A percentile compares a stretch with the other conserved stretches of the same genome.
phyloP scores from a whole-genome alignment of 2,888 invertebrate species.

The Callinectes sapidus region DNA sequence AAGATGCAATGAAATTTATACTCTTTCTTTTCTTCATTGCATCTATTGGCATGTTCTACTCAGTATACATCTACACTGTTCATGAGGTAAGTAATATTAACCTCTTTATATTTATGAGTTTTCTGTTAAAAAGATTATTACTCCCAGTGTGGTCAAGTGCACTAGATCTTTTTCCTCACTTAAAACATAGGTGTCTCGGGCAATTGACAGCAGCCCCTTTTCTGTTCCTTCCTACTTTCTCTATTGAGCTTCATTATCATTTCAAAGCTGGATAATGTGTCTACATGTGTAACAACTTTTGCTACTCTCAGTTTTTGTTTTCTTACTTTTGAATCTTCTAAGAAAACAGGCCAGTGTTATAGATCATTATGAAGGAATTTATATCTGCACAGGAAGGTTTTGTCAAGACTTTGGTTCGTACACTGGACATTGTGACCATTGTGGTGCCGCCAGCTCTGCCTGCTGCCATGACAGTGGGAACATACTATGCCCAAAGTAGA shows the following conservation, averaged over 20 bases:
- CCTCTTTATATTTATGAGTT: neutral
- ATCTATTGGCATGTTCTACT: constrained; percentile 81
- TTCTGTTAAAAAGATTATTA: neutral
- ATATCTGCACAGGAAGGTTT: constrained; percentile 53
- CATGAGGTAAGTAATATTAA: constrained; percentile 47
- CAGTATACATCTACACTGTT: constrained; percentile 73
- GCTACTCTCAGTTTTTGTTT: too few species aligned
- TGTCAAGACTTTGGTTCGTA: constrained; percentile 83
- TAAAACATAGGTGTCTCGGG: too few species aligned
- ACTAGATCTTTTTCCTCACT: too few species aligned
- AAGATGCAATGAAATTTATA: constrained; percentile 94
- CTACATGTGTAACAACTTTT: too few species aligned
- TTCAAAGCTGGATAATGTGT: too few species aligned
- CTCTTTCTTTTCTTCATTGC: constrained; percentile 87
- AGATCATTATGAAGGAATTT: neutral
- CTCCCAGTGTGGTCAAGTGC: too few species aligned
- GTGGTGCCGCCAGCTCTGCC: constrained; percentile 96
- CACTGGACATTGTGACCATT: constrained; percentile 94
- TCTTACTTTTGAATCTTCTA: too few species aligned
- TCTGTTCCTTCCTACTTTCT: too few species aligned
- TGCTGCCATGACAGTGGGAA: constrained; percentile 97
- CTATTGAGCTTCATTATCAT: too few species aligned
- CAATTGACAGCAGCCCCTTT: too few species aligned
- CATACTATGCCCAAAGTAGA: constrained; percentile 91
- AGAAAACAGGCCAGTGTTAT: neutral